Conservation (phyloP, 2,797 vertebrate species). For the Protonibea diacanthus region DNA sequence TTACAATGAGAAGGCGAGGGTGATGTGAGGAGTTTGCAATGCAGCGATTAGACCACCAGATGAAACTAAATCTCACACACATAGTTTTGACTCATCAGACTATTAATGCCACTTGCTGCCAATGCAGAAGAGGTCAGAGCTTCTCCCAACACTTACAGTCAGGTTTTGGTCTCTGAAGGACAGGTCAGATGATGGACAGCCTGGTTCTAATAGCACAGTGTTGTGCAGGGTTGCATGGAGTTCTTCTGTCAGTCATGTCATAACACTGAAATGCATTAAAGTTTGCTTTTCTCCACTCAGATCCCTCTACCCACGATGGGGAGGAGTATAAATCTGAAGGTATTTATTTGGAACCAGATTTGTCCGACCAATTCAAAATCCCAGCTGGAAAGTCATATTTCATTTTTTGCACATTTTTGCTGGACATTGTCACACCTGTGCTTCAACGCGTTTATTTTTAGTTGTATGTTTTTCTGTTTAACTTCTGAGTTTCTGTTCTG, state of each 20-base stretch:
- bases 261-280: conserved; percentile 76
- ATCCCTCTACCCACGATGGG: conserved; percentile 85
- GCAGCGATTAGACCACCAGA: too few species aligned
- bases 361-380: conserved; percentile 50
- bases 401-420: conserved; percentile 51
- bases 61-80: too few species aligned
- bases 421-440: conserved; percentile 60
- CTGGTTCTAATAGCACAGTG: conserved; percentile 11
- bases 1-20: too few species aligned
- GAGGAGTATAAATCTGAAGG: conserved; percentile 88
- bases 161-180: neutral
- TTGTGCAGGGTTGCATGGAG: conserved; percentile 49
- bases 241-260: conserved; percentile 48
- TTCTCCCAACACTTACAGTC: neutral
- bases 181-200: neutral
- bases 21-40: too few species aligned
- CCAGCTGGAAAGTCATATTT: conserved; percentile 46
- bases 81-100: neutral
- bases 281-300: conserved; percentile 84
- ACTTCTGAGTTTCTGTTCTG: conserved; percentile 33
- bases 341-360: conserved; percentile 82
- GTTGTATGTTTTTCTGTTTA: conserved; percentile 43
- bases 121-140: neutral
- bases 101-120: neutral
- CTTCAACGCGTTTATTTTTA: conserved; percentile 61